Evolutionary conservation across 2,797 vertebrate genomes (phyloP).

Genomic region (Neopelma chrysocephalum): DNA sequence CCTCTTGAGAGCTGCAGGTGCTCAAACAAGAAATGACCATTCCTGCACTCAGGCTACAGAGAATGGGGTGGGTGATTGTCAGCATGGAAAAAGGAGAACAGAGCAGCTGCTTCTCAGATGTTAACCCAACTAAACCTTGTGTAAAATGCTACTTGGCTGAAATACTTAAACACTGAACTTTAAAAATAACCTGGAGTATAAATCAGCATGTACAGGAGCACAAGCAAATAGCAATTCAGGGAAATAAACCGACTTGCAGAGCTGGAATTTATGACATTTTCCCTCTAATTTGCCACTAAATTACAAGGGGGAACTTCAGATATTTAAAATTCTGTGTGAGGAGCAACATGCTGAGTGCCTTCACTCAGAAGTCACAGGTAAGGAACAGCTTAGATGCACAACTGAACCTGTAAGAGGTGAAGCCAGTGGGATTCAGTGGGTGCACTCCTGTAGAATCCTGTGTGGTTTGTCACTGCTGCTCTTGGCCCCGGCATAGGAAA

Average conservation of each 20-base stretch:
- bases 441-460: not conserved
- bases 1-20: not conserved
- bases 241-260: not conserved
- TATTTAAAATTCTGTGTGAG: not conserved
- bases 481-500: not conserved
- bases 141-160: not conserved
- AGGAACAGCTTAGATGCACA: not conserved
- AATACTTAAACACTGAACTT: not conserved
- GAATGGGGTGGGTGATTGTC: not conserved
- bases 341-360: not conserved
- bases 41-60: not conserved
- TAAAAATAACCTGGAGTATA: not conserved
- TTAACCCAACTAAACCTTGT: not conserved
- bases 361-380: not conserved
- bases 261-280: not conserved
- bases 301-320: not conserved
- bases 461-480: not conserved
- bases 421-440: rapidly evolving
- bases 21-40: not conserved
- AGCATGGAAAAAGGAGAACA: not conserved
- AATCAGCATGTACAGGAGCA: not conserved
- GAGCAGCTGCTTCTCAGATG: not conserved
- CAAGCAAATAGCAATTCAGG: not conserved
- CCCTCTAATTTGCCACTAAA: not conserved
- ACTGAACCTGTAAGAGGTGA: not conserved